Evolutionary conservation across 2,888 invertebrate genomes (phyloP).

Genomic region (Myopa testacea): DNA sequence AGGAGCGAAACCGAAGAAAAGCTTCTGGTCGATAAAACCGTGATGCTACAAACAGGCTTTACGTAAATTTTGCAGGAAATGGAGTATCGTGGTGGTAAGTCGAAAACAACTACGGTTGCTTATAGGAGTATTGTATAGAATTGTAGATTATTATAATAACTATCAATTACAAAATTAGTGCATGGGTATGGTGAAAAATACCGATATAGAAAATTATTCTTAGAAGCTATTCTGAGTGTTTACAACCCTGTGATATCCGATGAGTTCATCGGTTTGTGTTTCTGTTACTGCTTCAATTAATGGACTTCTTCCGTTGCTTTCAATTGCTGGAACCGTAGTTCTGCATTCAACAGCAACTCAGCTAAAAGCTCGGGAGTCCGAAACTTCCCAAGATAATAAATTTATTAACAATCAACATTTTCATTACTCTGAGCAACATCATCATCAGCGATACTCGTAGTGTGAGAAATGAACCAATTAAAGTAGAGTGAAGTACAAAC

Average conservation of each 20-base stretch:
- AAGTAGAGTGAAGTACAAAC: conserved; percentile 60
- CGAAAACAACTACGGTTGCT: neutral
- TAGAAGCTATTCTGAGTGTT: no score
- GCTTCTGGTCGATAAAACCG: conserved; percentile 69
- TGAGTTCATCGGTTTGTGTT: no score
- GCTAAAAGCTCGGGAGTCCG: neutral
- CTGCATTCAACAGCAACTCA: neutral
- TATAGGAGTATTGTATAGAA: no score
- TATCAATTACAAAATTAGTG: no score
- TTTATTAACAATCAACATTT: conserved; percentile 56
- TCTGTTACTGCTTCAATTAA: conserved; percentile 4
- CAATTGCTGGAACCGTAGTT: neutral
- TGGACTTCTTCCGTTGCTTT: conserved; percentile 41
- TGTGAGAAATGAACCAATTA: conserved; percentile 62
- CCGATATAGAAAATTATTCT: no score
- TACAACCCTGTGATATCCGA: no score
- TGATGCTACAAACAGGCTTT: conserved; percentile 66
- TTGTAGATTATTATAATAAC: no score
- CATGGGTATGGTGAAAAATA: no score
- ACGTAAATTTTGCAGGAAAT: conserved; percentile 63
- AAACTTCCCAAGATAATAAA: conserved; percentile 62
- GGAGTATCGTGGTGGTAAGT: conserved; percentile 68
- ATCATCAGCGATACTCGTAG: conserved; percentile 43
- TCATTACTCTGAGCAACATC: neutral
- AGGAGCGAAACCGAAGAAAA: conserved; percentile 67